These are phyloP conservation scores for Heliconius melpomene DNA, from an alignment of 1,140 invertebrate genomes.

Conservation along the genomic window DNA sequence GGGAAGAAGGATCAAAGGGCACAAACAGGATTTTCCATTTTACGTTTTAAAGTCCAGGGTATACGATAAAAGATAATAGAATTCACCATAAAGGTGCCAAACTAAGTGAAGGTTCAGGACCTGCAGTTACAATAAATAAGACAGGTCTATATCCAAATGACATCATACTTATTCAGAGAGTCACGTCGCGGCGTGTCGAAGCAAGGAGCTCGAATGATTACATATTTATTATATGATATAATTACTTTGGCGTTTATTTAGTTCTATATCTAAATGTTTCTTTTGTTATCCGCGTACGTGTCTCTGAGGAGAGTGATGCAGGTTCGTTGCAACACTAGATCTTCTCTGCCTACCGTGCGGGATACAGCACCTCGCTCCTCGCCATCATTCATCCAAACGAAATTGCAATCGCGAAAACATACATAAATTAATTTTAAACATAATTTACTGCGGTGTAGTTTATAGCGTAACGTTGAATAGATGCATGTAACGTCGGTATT, in stretches of 20 bases:
- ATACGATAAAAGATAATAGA: background rate
- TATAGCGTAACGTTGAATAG: no score
- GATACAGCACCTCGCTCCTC: constrained; percentile 5
- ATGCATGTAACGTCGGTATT: background rate
- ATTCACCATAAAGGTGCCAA: background rate
- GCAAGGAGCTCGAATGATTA: background rate
- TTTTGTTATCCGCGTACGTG: no score
- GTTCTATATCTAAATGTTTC: no score
- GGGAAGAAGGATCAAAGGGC: no score
- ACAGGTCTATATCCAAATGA: constrained; percentile 14
- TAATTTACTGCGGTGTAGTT: constrained; percentile 25
- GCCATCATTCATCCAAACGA: constrained; percentile 39
- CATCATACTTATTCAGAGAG: constrained; percentile 15
- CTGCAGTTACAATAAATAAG: background rate
- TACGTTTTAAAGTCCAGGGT: no score
- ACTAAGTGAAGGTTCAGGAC: background rate
- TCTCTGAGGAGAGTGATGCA: no score
- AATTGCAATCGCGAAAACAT: constrained; percentile 39
- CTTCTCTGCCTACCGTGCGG: no score
- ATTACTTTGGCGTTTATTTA: background rate
- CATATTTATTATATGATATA: background rate
- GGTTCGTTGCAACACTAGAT: no score
- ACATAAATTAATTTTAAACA: constrained; percentile 44
- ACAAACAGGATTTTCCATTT: no score
- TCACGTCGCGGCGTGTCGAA: background rate